phyloP scores from a whole-genome alignment of 2,888 invertebrate genomes.

The Agrotis exclamationis region DNA sequence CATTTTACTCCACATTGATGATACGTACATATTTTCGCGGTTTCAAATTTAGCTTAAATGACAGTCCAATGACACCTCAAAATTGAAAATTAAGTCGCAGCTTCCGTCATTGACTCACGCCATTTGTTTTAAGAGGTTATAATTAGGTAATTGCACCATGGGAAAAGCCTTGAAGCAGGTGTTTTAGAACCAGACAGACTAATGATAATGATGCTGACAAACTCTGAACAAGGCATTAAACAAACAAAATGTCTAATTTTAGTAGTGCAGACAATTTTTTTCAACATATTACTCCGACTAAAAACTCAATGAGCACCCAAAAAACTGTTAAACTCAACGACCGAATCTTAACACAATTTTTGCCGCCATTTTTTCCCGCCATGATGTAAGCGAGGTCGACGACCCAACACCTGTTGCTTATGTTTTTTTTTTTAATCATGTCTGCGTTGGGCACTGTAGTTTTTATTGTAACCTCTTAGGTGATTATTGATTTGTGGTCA shows the following conservation, averaged over 20 bases:
- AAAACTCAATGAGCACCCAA: conserved; percentile 71
- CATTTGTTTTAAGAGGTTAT: conserved; percentile 31
- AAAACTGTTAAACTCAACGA: conserved; percentile 75
- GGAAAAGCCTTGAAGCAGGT: conserved; percentile 50
- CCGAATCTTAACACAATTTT: conserved; percentile 74
- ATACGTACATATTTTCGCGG: background rate
- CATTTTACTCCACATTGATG: background rate
- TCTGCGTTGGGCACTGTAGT: conserved; percentile 78
- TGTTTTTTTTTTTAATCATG: conserved; percentile 68
- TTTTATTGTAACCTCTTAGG: conserved; percentile 79
- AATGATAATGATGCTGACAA: conserved; percentile 55
- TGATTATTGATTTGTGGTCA: conserved; percentile 82
- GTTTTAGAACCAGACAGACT: conserved; percentile 49
- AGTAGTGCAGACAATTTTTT: conserved; percentile 53
- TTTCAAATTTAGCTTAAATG: background rate
- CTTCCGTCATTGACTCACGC: conserved; percentile 26
- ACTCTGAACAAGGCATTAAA: conserved; percentile 45
- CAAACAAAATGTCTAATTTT: conserved; percentile 54
- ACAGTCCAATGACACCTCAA: conserved; percentile 8
- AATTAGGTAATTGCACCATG: conserved; percentile 33
- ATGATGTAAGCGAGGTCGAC: conserved; percentile 79
- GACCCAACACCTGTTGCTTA: conserved; percentile 80
- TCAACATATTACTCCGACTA: conserved; percentile 50
- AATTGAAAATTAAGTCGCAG: conserved; percentile 14
- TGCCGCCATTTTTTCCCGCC: conserved; percentile 80